Evolutionary conservation across 2,888 invertebrate genomes (phyloP).

Genomic region (Chrysina gloriosa): DNA sequence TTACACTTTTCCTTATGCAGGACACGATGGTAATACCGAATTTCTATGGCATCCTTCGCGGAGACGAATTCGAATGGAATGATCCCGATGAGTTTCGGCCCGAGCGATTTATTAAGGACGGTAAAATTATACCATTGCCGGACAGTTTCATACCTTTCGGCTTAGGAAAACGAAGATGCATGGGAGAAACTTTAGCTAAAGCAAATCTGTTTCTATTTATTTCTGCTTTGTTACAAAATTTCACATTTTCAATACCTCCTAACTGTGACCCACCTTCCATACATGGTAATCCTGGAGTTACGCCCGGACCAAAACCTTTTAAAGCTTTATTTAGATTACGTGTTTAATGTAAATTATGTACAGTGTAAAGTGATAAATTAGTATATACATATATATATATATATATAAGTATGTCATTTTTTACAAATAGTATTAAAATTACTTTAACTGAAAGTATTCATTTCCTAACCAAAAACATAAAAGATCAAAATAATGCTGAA

Average conservation of each 20-base stretch:
- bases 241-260: slow-evolving; percentile 74
- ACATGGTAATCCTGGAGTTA: slow-evolving; percentile 77
- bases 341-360: slow-evolving; percentile 28
- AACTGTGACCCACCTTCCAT: slow-evolving; percentile 73
- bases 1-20: slow-evolving; percentile 62
- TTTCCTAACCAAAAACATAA: too few relatives aligned
- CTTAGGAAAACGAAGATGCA: slow-evolving; percentile 81
- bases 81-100: slow-evolving; percentile 80
- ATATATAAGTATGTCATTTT: not conserved
- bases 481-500: too few relatives aligned
- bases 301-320: slow-evolving; percentile 80
- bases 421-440: not conserved
- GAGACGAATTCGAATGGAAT: slow-evolving; percentile 72
- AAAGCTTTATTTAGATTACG: slow-evolving; percentile 70
- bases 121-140: slow-evolving; percentile 69
- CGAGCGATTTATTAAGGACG: slow-evolving; percentile 78
- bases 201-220: slow-evolving; percentile 84
- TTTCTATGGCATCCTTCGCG: slow-evolving; percentile 78
- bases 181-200: slow-evolving; percentile 83
- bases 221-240: slow-evolving; percentile 79
- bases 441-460: too few relatives aligned
- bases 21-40: slow-evolving; percentile 85
- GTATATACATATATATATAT: not conserved
- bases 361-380: not conserved
- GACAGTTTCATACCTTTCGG: slow-evolving; percentile 84